Evolutionary conservation across 2,797 vertebrate species (phyloP), one percentile per base, ranked within the genome.

Genomic region (Meda fulgida): DNA sequence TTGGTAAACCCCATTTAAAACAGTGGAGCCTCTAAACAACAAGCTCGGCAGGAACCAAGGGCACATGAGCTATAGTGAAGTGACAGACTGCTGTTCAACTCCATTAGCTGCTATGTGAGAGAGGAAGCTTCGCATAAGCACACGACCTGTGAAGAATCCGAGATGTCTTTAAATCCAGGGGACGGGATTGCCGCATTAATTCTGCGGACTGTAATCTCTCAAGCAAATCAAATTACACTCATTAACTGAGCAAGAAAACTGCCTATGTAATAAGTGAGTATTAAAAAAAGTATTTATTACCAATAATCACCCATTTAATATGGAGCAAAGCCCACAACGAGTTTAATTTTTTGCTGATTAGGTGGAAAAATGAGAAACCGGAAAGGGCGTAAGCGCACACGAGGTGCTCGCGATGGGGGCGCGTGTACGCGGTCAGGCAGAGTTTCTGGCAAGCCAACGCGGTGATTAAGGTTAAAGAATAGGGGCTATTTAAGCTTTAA

Each of bases 161-260:
- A 97, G 97, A 98, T 98, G 97, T 97, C 97, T 96, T 97, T 99
- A 98, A 97, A 97, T 97, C 97, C 97, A 93, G 96, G 95, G 97
- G 97, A 93, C 96, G 96, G 69, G 97, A 96, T 96, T 98, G 98
- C 96, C 91, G 97, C 97, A 99, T 99, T 99, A 99, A 99, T 99
- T 99, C 97, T 96, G 95, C 80, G 96, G 98, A 97, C 96, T 95
- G 96, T 96, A 97, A 98, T 98, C 97, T 96, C 97, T 99, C 97
- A 97, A 98, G 96, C 98, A 98, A 97, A 97, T 97, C 97, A 98
- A 99, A 99, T 99, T 98, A 97, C 97, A 96, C 97, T 99, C 97
- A 99, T 99, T 99, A 99, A 98, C 96, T 95, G 96, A 94, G 95
- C 94, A 97, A 95, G 95, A 97, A 98, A 97, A 97, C 97, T 97